Evolutionary conservation across 2,797 vertebrate species (phyloP), one percentile per base, ranked within the genome.

Genomic region (Synaphobranchus kaupii): DNA sequence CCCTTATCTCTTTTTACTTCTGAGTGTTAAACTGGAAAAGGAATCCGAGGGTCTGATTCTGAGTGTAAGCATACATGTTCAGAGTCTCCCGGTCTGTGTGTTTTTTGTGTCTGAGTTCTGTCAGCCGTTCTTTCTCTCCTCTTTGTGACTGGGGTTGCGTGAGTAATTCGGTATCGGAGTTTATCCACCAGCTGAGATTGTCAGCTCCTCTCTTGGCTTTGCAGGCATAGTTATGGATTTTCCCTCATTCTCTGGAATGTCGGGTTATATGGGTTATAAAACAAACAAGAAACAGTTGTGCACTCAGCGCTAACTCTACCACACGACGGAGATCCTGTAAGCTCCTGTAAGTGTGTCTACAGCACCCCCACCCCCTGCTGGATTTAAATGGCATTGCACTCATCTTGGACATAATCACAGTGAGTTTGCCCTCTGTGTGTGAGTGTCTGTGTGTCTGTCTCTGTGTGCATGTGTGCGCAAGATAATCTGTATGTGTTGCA

Each of bases 351-450:
- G n/a, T 50, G 82, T 8, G 47, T 58, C 66, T 60, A 54, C 56
- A 68, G 71, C 68, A 52, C 82, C 86, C 34, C 83, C 39, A 39
- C 39, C 86, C n/a, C 84, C 81, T 84, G 82, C 81, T 84, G 82
- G 68, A 52, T 9, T 31, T 34, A 84, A 84, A 47, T 84, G 63
- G 20, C 3, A 85, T 68, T 85, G 60, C 84, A 85, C 60, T 25
- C 68, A 34, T 52, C 47, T 34, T 82, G 12, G 0, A 8, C 39
- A 56, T 6, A 52, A 25, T 15, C 50, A 22, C 52, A 58, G 17
- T 60, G 48, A 84, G 4, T 58, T 84, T 50, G 5, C 58, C 22
- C 2, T 60, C 22, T 28, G 25, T 9, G 25, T 13, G 13, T 28
- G 60, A 7, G 63, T 66, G 12, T 12, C 22, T 13, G 13, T 60